Conservation (phyloP, 2,888 invertebrate species). For the Acronicta aceris region DNA sequence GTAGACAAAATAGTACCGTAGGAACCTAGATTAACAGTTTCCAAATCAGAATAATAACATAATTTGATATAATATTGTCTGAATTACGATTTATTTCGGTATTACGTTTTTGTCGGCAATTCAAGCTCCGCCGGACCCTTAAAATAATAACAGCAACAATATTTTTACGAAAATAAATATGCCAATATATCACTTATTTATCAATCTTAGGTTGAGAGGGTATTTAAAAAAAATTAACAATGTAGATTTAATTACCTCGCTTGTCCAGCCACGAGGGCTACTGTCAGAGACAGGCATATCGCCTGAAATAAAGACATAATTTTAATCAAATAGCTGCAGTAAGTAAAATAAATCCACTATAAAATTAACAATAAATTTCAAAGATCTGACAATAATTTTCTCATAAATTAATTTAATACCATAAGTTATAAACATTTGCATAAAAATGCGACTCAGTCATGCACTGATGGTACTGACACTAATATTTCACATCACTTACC, state of each 20-base stretch:
- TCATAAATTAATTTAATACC: conserved; percentile 42
- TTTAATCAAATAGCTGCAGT: conserved; percentile 7
- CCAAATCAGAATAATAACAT: too few relatives aligned
- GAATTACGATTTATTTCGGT: too few relatives aligned
- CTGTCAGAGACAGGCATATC: conserved; percentile 73
- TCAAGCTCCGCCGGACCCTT: too few relatives aligned
- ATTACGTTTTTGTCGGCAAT: too few relatives aligned
- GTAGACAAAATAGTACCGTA: too few relatives aligned
- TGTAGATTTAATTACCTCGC: conserved; percentile 61
- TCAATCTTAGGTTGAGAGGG: too few relatives aligned
- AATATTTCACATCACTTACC: conserved; percentile 67
- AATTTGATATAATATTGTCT: too few relatives aligned
- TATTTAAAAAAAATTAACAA: too few relatives aligned
- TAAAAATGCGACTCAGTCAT: conserved; percentile 23
- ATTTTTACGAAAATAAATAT: too few relatives aligned
- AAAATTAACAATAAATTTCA: conserved; percentile 19
- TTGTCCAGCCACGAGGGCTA: conserved; percentile 73
- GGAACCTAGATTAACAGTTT: too few relatives aligned
- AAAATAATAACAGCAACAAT: too few relatives aligned
- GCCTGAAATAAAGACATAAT: conserved; percentile 68
- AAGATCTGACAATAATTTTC: conserved; percentile 31
- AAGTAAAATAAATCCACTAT: conserved; percentile 15
- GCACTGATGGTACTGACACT: conserved; percentile 14
- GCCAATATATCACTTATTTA: too few relatives aligned
- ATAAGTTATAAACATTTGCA: conserved; percentile 14